Conservation (phyloP, 2,797 vertebrate species). For the Halcyon badia region DNA sequence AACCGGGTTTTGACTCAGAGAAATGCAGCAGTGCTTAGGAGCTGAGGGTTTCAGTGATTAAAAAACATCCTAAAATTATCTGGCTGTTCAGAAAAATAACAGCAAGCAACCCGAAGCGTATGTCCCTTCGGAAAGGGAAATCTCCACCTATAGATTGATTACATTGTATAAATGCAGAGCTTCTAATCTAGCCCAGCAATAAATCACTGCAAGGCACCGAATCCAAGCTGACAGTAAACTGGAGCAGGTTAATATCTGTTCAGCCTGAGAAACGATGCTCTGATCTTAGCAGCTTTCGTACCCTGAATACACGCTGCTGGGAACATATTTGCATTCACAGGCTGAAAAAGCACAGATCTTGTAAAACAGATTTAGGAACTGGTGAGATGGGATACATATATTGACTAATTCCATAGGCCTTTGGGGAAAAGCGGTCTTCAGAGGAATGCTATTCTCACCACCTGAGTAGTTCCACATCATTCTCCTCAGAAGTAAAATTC, state of each 20-base stretch:
- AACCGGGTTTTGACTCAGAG: slow-evolving; percentile 50
- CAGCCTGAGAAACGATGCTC: slow-evolving; percentile 36
- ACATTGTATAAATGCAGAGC: neutral
- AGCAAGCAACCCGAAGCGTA: slow-evolving; percentile 26
- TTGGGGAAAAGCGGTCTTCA: neutral
- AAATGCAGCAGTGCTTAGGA: neutral
- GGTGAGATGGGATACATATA: neutral
- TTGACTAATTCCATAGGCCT: slow-evolving; percentile 2
- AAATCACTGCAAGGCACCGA: neutral
- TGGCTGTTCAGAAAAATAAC: neutral
- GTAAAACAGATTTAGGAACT: slow-evolving; percentile 48
- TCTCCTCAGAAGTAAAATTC: neutral
- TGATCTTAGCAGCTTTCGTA: slow-evolving; percentile 59
- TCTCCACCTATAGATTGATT: neutral
- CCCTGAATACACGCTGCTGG: slow-evolving; percentile 19
- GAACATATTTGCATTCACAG: slow-evolving; percentile 60
- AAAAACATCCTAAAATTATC: slow-evolving; percentile 40
- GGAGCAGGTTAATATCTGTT: slow-evolving; percentile 29
- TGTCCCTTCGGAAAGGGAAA: neutral
- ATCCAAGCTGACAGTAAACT: neutral
- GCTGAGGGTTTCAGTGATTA: neutral
- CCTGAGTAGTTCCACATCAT: neutral
- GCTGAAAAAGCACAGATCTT: slow-evolving; percentile 10
- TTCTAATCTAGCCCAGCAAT: neutral
- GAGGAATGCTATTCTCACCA: slow-evolving; percentile 19